Percentiles rank a stretch among this genome's conserved stretches.
These are phyloP conservation scores for Argyrosomus japonicus DNA, from an alignment of 2,113 vertebrate species.

Conservation along the genomic window DNA sequence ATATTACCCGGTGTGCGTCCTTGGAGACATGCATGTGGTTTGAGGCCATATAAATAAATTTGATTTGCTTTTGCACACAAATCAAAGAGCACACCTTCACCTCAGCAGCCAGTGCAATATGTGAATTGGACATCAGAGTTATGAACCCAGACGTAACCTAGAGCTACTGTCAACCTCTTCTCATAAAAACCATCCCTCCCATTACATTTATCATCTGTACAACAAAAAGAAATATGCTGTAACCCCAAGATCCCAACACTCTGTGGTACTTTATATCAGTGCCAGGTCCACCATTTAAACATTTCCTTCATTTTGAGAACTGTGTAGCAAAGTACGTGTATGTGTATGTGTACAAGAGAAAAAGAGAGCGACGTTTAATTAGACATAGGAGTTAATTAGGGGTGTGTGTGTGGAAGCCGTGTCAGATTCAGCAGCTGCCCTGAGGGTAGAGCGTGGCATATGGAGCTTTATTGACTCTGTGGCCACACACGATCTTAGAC, in stretches of 20 bases:
- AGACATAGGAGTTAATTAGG: constrained; percentile 67
- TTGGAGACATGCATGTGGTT: constrained; percentile 27
- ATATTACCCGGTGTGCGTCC: not conserved
- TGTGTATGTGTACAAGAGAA: constrained; percentile 9
- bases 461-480: constrained; percentile 67
- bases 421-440: constrained; percentile 63
- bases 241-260: constrained; percentile 19
- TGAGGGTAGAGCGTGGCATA: constrained; percentile 43
- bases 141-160: constrained; percentile 44
- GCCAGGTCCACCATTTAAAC: constrained; percentile 28
- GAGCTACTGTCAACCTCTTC: constrained; percentile 35
- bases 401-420: constrained; percentile 44
- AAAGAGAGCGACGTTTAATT: constrained; percentile 55
- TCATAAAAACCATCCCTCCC: constrained; percentile 27
- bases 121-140: constrained; percentile 17
- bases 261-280: constrained; percentile 2
- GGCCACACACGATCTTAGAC: constrained; percentile 32
- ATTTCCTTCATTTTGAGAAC: constrained; percentile 11
- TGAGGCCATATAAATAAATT: constrained; percentile 37
- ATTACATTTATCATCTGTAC: constrained; percentile 37
- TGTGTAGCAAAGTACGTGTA: constrained; percentile 10
- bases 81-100: constrained; percentile 29
- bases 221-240: constrained; percentile 17
- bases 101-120: constrained; percentile 17
- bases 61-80: constrained; percentile 34